phyloP scores from a whole-genome alignment of 2,113 vertebrate genomes.

The Choloepus hoffmanni region DNA sequence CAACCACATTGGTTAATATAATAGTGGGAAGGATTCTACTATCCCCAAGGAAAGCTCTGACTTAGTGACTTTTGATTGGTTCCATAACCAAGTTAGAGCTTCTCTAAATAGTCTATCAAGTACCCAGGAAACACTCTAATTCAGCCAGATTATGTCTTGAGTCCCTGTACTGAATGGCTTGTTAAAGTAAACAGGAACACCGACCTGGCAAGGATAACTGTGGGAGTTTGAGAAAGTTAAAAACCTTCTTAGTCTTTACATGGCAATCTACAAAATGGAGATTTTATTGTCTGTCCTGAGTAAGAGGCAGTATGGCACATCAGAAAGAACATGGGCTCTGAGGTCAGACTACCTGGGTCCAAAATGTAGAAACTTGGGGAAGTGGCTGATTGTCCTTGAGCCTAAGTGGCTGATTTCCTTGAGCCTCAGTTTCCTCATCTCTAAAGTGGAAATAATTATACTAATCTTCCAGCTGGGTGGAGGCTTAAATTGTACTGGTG shows the following conservation, averaged over 20 bases:
- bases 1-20: background rate
- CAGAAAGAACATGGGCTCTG: background rate
- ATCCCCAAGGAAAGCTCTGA: background rate
- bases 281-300: background rate
- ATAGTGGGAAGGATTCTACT: background rate
- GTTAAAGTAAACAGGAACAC: background rate
- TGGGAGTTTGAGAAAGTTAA: background rate
- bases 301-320: background rate
- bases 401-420: background rate
- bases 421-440: constrained; percentile 37
- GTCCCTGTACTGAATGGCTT: background rate
- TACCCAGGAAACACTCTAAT: background rate
- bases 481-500: background rate
- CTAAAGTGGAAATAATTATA: background rate
- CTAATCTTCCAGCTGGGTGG: background rate
- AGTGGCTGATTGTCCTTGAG: background rate
- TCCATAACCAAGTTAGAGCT: background rate
- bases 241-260: constrained; percentile 5
- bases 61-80: background rate
- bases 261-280: constrained; percentile 22
- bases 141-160: background rate
- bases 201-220: background rate
- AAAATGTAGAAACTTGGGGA: background rate
- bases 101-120: background rate
- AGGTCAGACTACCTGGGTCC: background rate